These are phyloP conservation scores for Nomada lathburiana DNA, from an alignment of 2,888 invertebrate species.

Conservation along the genomic window DNA sequence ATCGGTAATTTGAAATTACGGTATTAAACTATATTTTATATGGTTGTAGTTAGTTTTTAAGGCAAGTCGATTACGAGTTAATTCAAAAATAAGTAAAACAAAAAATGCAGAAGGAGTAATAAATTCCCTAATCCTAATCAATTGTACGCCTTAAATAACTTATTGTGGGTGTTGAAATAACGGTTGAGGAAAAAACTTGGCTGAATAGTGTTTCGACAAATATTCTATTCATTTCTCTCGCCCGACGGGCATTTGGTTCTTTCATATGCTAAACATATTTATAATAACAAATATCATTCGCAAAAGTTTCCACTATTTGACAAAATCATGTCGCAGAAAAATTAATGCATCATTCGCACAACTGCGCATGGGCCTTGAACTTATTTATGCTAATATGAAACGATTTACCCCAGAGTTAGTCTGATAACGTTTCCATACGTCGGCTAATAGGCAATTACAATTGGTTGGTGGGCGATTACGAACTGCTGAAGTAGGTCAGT, in stretches of 20 bases:
- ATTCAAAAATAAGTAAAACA: neutral
- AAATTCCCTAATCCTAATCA: neutral
- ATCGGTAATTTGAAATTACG: neutral
- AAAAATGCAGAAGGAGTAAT: neutral
- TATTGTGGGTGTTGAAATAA: neutral
- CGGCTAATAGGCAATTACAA: slow-evolving; percentile 66
- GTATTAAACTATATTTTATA: neutral
- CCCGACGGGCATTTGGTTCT: neutral
- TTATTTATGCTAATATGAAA: slow-evolving; percentile 77
- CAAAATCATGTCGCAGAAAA: slow-evolving; percentile 61
- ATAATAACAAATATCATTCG: slow-evolving; percentile 32
- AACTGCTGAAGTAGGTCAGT: slow-evolving; percentile 60
- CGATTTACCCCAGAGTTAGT: slow-evolving; percentile 70
- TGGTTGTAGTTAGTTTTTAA: neutral
- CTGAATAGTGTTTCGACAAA: too few species aligned
- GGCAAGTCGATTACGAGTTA: neutral
- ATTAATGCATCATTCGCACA: slow-evolving; percentile 68
- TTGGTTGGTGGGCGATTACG: slow-evolving; percentile 62
- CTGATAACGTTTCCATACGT: slow-evolving; percentile 71
- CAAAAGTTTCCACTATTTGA: slow-evolving; percentile 40
- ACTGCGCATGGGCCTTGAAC: slow-evolving; percentile 77
- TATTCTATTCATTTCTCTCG: neutral
- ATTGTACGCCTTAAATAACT: neutral
- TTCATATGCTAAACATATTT: neutral
- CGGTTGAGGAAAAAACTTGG: too few species aligned